Percentiles rank a stretch among this genome's conserved stretches.
These are phyloP conservation scores for Microchrysa polita DNA, from an alignment of 2,888 invertebrate genomes.

Conservation along the genomic window DNA sequence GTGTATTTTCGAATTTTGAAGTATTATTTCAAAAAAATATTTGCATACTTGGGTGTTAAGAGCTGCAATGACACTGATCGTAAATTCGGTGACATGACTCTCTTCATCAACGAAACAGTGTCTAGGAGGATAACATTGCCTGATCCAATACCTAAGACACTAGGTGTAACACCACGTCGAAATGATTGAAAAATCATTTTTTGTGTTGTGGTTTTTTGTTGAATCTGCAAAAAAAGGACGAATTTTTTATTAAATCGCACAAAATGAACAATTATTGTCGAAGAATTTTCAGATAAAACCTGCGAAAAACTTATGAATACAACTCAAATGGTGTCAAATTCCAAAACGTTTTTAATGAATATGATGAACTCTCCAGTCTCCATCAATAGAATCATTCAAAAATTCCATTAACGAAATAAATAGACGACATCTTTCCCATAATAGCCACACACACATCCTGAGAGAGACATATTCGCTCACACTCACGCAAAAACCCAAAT, in stretches of 20 bases:
- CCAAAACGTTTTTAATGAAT: too few relatives aligned
- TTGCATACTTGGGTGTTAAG: constrained; percentile 59
- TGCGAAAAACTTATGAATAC: too few relatives aligned
- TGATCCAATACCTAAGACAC: constrained; percentile 59
- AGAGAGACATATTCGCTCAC: background rate
- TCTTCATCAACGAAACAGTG: constrained; percentile 75
- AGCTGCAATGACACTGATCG: constrained; percentile 71
- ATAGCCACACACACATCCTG: too few relatives aligned
- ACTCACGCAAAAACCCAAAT: constrained; percentile 10
- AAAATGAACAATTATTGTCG: too few relatives aligned
- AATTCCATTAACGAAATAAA: too few relatives aligned
- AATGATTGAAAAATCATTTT: constrained; percentile 70
- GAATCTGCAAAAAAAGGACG: constrained; percentile 64
- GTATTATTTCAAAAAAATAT: constrained; percentile 34
- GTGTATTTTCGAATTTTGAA: background rate
- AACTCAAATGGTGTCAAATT: too few relatives aligned
- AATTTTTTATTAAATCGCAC: too few relatives aligned
- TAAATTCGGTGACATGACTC: constrained; percentile 77
- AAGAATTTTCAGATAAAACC: too few relatives aligned
- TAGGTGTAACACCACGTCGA: constrained; percentile 70
- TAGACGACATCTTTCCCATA: too few relatives aligned
- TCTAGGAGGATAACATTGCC: constrained; percentile 71
- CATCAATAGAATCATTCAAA: too few relatives aligned
- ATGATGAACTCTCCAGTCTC: too few relatives aligned
- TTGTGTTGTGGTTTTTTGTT: constrained; percentile 66